Evolutionary conservation across 2,113 vertebrate species (phyloP).

Genomic region (Microcebus tavaratra): DNA sequence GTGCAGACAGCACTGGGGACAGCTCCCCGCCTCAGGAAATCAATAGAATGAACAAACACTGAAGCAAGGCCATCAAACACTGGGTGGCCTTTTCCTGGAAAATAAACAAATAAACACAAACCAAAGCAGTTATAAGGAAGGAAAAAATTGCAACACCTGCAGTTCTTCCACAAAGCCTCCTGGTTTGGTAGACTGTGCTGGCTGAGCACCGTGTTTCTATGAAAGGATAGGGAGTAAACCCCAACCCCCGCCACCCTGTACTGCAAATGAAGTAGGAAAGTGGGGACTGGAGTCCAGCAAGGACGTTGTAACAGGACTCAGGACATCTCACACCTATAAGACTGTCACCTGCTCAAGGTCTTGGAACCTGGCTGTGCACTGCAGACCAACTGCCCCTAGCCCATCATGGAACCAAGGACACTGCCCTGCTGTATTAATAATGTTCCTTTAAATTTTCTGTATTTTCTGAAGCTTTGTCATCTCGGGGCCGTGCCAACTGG

Average conservation of each 20-base stretch:
- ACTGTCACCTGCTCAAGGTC: too few relatives aligned
- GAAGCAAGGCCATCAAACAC: not conserved
- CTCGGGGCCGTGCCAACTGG: not conserved
- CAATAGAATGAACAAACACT: not conserved
- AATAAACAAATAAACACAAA: not conserved
- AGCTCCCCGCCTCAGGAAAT: not conserved
- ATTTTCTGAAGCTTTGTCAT: not conserved
- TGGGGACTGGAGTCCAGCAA: not conserved
- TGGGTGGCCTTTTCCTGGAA: not conserved
- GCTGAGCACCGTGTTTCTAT: not conserved
- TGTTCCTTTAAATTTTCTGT: not conserved
- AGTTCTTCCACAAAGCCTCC: not conserved
- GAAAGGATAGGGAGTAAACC: rapidly evolving
- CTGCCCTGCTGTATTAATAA: not conserved
- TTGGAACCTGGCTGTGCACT: not conserved
- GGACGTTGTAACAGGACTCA: not conserved
- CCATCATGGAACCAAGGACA: not conserved
- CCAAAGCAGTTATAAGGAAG: not conserved
- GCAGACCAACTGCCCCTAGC: not conserved
- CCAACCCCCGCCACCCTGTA: too few relatives aligned
- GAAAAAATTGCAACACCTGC: rapidly evolving
- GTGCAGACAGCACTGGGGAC: not conserved
- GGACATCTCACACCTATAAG: not conserved
- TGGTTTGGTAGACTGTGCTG: not conserved
- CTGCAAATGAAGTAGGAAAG: not conserved